A percentile compares a stretch with the other conserved stretches of the same genome.
phyloP scores from a whole-genome alignment of 2,888 invertebrate genomes.

The Augochlorella aurata region DNA sequence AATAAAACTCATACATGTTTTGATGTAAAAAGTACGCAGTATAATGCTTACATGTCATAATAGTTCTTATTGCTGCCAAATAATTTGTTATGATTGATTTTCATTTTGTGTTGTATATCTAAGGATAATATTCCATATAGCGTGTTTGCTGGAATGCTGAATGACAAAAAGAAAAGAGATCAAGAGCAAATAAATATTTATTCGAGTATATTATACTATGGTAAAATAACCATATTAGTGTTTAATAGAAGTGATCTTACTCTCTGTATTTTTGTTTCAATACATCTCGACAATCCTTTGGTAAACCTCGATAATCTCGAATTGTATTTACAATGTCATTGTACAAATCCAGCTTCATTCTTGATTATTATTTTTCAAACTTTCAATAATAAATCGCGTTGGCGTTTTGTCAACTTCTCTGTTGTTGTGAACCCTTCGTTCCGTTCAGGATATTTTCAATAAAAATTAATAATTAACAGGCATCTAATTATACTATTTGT shows the following conservation, averaged over 20 bases:
- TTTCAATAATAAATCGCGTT: background rate
- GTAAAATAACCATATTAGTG: background rate
- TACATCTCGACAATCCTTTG: conserved; percentile 85
- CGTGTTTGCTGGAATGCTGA: conserved; percentile 85
- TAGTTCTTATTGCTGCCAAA: conserved; percentile 84
- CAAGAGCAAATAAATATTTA: background rate
- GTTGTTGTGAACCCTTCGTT: background rate
- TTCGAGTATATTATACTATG: background rate
- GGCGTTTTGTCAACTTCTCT: conserved; percentile 1
- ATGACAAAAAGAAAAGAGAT: conserved; percentile 50
- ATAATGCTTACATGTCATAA: conserved; percentile 82
- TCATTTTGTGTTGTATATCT: conserved; percentile 86
- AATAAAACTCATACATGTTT: conserved; percentile 34
- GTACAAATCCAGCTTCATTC: conserved; percentile 81
- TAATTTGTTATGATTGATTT: conserved; percentile 85
- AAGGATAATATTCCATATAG: conserved; percentile 88
- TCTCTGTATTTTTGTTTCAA: conserved; percentile 84
- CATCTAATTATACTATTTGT: background rate
- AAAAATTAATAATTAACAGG: background rate
- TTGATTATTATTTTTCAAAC: conserved; percentile 29
- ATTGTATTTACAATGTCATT: conserved; percentile 84
- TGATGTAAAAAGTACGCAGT: background rate
- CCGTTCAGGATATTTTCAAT: background rate
- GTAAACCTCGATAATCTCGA: conserved; percentile 83
- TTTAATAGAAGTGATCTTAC: conserved; percentile 78